Evolutionary conservation across 2,797 vertebrate species (phyloP), one percentile per base, ranked within the genome.

Genomic region (Micrastur ruficollis): DNA sequence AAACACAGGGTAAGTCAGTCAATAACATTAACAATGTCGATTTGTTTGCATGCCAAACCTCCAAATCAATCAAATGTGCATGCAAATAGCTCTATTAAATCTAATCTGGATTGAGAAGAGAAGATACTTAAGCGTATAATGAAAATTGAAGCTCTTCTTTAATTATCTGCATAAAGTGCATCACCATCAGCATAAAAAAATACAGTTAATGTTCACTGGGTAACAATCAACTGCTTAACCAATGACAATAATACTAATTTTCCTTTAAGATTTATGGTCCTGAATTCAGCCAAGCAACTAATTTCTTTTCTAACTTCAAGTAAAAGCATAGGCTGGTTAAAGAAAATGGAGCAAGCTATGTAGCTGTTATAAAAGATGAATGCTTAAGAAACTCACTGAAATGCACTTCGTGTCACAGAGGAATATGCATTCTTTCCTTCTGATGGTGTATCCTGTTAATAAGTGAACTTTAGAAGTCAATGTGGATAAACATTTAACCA

Each of bases 61-160:
- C 70, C 82, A 97, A 90, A 97, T 97, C 89, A 97, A 89, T 95
- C 91, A 95, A 94, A 97, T 32, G 15, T 93, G 71, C 62, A 95
- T 96, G 56, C 50, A 98, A 97, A 98, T 95, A 86, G 86, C 75
- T 96, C 94, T 81, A 97, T 97, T 97, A 98, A 94, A 94, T 84
- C 84, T 97, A 95, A 96, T 97, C 81, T 97, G 87, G 61, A 96
- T 74, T 89, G 61, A 95, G 88, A 95, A 94, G 56, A 95, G 66
- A 93, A 68, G 40, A 86, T 90, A 80, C 61, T 97, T 97, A 96
- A 95, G 53, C 4, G 12, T 86, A 76, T 97, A 98, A 97, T 95
- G 96, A 96, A 98, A 98, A 97, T 90, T 96, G 89, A 95, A 98
- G n/a, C 21, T 89, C 86, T 96, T 93, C 85, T 97, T 98, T 98